Conservation (phyloP, 2,113 vertebrate species). For the Amblyopsis rosae region DNA sequence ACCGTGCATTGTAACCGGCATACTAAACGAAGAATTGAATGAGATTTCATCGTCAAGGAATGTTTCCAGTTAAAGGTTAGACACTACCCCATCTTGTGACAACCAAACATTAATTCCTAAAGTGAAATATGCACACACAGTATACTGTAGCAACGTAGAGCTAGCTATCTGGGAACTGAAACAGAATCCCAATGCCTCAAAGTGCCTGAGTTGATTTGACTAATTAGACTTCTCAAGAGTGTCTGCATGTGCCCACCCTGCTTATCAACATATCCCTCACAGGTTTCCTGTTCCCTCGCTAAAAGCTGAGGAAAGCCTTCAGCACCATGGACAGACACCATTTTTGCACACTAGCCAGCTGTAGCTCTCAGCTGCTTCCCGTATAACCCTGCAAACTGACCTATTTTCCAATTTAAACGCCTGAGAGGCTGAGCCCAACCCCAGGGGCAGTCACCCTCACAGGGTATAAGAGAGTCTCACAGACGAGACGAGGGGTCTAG, state of each 20-base stretch:
- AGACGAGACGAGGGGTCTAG: background rate
- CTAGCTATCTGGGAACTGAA: too few relatives aligned
- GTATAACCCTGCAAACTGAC: conserved; percentile 30
- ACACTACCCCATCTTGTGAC: too few relatives aligned
- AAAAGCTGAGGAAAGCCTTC: background rate
- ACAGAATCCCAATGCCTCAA: background rate
- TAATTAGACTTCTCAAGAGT: too few relatives aligned
- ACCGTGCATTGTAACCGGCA: background rate
- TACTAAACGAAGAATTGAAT: background rate
- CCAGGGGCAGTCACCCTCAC: conserved; percentile 11
- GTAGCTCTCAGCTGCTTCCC: conserved; percentile 7
- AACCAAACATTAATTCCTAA: background rate
- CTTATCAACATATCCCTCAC: background rate
- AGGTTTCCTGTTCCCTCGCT: background rate
- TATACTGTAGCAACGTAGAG: background rate
- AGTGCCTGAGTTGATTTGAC: background rate
- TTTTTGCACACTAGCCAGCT: conserved; percentile 25
- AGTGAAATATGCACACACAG: background rate
- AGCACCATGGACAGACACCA: background rate
- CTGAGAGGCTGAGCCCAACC: conserved; percentile 21
- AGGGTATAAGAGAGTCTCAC: conserved; percentile 5
- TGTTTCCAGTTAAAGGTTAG: too few relatives aligned
- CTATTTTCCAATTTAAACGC: conserved; percentile 15
- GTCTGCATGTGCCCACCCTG: too few relatives aligned
- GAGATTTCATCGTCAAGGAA: too few relatives aligned